Conservation (phyloP, 2,113 vertebrate genomes). For the Myrmophylax atrothorax region DNA sequence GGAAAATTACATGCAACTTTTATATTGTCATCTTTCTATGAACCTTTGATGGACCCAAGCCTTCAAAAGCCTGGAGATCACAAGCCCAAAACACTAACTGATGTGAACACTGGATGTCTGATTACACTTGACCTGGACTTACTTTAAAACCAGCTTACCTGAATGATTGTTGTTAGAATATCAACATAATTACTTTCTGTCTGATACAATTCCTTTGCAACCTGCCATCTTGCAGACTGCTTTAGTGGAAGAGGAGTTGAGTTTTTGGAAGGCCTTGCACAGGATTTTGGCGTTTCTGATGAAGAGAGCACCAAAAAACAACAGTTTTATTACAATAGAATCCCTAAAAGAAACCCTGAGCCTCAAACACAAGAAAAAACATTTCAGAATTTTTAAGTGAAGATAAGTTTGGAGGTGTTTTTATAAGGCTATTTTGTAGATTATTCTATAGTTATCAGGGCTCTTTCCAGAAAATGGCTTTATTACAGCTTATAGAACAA, state of each 20-base stretch:
- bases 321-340: background rate
- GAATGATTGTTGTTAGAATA: conserved; percentile 92
- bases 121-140: background rate
- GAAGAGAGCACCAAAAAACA: background rate
- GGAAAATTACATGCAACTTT: background rate
- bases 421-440: background rate
- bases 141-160: conserved; percentile 76
- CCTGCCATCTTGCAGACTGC: conserved; percentile 97
- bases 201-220: conserved; percentile 97
- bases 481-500: background rate
- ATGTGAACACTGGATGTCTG: background rate
- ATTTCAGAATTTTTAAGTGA: background rate
- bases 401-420: background rate
- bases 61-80: background rate
- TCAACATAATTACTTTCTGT: conserved; percentile 98
- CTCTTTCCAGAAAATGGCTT: background rate
- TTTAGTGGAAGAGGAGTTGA: conserved; percentile 83
- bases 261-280: conserved; percentile 84
- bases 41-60: background rate
- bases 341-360: background rate
- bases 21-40: background rate
- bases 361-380: background rate
- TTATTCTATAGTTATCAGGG: background rate
- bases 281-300: conserved; percentile 81
- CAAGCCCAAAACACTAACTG: background rate